A percentile compares a stretch with the other conserved stretches of the same genome.
phyloP scores from a whole-genome alignment of 1,140 invertebrate genomes.

The Akabosia matsudoensis region DNA sequence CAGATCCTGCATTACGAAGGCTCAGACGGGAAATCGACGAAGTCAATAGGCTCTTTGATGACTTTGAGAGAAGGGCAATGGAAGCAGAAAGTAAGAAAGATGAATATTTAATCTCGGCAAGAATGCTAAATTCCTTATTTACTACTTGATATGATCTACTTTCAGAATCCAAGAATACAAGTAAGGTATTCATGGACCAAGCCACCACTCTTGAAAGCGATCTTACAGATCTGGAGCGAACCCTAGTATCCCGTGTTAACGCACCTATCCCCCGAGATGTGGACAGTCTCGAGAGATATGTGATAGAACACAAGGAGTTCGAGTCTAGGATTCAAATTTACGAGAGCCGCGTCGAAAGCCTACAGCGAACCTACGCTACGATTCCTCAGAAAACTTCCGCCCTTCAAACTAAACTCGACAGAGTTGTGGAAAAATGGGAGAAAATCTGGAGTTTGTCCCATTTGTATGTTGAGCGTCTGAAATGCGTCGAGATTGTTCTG shows the following conservation, averaged over 20 bases:
- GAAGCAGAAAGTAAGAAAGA: slow-evolving; percentile 65
- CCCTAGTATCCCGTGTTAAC: slow-evolving; percentile 73
- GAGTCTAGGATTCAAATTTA: slow-evolving; percentile 63
- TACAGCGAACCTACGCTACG: slow-evolving; percentile 75
- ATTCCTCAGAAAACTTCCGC: slow-evolving; percentile 82
- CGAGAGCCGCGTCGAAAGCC: slow-evolving; percentile 69
- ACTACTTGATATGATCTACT: not conserved
- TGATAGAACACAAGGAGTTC: slow-evolving; percentile 85
- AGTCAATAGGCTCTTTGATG: slow-evolving; percentile 91
- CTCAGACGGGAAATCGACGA: slow-evolving; percentile 89
- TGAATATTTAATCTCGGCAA: not conserved
- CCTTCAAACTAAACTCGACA: slow-evolving; percentile 83
- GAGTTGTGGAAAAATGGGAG: slow-evolving; percentile 86
- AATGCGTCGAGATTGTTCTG: slow-evolving; percentile 84
- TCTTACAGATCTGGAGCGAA: slow-evolving; percentile 79
- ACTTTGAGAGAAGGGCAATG: slow-evolving; percentile 77
- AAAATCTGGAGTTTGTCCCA: slow-evolving; percentile 78
- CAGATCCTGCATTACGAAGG: slow-evolving; percentile 83
- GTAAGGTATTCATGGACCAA: slow-evolving; percentile 79
- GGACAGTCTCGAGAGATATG: slow-evolving; percentile 77
- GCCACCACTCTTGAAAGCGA: slow-evolving; percentile 72
- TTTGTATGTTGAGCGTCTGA: slow-evolving; percentile 83
- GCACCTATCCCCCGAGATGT: slow-evolving; percentile 70
- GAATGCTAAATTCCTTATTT: slow-evolving; percentile 25
- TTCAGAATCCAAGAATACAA: slow-evolving; percentile 78